These are phyloP conservation scores for Alexandromys fortis DNA, from an alignment of 2,113 vertebrate genomes.

Conservation along the genomic window DNA sequence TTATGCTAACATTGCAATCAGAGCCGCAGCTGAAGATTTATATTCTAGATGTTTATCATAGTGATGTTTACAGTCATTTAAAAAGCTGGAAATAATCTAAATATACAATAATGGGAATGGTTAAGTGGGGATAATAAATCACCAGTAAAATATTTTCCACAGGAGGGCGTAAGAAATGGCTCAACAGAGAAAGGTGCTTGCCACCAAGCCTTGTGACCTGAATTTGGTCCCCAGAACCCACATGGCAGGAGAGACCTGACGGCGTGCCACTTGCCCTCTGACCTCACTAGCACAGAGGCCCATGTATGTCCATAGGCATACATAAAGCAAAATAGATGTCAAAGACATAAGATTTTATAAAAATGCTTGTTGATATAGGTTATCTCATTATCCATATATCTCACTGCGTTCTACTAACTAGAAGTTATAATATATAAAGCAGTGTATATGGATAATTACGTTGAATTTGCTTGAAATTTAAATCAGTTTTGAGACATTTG, in stretches of 20 bases:
- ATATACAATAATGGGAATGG: conserved; percentile 28
- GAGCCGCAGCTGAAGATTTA: neutral
- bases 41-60: neutral
- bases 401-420: neutral
- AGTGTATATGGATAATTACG: neutral
- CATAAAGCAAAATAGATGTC: neutral
- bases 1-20: neutral
- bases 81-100: conserved; percentile 51
- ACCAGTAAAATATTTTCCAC: conserved; percentile 3
- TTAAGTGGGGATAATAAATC: conserved; percentile 22
- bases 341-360: neutral
- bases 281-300: neutral
- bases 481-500: neutral
- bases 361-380: neutral
- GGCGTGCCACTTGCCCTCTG: neutral
- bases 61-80: neutral
- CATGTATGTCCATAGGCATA: neutral
- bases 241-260: neutral
- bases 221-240: neutral
- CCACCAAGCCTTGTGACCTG: neutral
- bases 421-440: conserved; percentile 10
- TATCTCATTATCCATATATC: neutral
- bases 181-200: neutral
- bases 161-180: neutral
- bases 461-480: conserved; percentile 16